phyloP scores from a whole-genome alignment of 2,888 invertebrate genomes.

The Argynnis bischoffii region DNA sequence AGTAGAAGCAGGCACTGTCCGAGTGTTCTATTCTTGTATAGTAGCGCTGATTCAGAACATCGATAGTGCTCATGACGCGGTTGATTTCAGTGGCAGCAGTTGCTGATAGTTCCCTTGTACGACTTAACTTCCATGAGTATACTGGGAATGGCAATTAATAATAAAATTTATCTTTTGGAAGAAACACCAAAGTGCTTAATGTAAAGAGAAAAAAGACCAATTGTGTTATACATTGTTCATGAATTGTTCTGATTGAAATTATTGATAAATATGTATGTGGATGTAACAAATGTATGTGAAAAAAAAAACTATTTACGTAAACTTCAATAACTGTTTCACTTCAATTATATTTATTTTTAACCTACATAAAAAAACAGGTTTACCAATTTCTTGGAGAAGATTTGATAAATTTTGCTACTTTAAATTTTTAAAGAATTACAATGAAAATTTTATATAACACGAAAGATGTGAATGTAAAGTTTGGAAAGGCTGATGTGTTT shows the following conservation, averaged over 20 bases:
- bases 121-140: conserved; percentile 45
- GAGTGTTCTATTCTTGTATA: conserved; percentile 42
- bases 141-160: conserved; percentile 43
- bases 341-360: no score
- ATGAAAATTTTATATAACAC: neutral
- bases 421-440: neutral
- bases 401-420: no score
- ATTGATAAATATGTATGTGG: neutral
- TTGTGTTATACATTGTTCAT: neutral
- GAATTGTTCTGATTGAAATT: neutral
- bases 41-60: conserved; percentile 45
- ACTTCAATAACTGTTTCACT: no score
- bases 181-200: no score
- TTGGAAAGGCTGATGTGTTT: no score
- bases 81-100: conserved; percentile 41
- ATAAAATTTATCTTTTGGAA: no score
- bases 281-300: neutral
- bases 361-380: no score
- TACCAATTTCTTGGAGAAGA: no score
- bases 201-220: no score
- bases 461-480: neutral
- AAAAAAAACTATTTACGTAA: no score
- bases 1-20: conserved; percentile 48
- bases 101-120: conserved; percentile 36
- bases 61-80: conserved; percentile 37